Percentiles rank a stretch among this genome's conserved stretches.
Evolutionary conservation across 2,797 vertebrate species (phyloP).

Genomic region (Furcifer pardalis): DNA sequence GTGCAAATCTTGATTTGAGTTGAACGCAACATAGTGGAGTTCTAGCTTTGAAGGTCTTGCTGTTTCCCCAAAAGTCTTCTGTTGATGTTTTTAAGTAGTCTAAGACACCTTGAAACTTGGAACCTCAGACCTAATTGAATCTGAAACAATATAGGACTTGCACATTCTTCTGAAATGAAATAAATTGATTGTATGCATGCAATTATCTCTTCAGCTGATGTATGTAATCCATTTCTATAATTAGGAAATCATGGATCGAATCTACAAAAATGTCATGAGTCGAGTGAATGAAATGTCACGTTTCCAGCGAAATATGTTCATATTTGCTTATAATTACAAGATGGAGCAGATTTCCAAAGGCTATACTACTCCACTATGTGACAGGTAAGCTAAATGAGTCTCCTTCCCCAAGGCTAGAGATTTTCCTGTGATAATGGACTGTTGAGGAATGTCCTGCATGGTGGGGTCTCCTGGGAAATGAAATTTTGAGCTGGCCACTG

Average conservation of each 20-base stretch:
- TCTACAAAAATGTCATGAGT: conserved; percentile 96
- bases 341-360: conserved; percentile 93
- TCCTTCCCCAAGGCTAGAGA: background rate
- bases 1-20: too few species aligned
- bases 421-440: background rate
- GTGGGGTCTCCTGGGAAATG: background rate
- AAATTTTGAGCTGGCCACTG: background rate
- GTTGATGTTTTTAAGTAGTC: background rate
- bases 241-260: conserved; percentile 98
- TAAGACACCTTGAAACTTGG: background rate
- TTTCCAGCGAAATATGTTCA: conserved; percentile 88
- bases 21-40: too few species aligned
- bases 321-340: conserved; percentile 95
- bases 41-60: background rate
- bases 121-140: background rate
- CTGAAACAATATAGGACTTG: background rate
- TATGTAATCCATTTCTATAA: conserved; percentile 41
- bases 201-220: conserved; percentile 26
- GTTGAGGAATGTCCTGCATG: background rate
- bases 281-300: conserved; percentile 91
- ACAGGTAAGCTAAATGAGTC: conserved; percentile 76
- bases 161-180: background rate
- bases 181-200: conserved; percentile 15
- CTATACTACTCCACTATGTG: conserved; percentile 87
- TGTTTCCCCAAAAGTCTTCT: background rate